Percentiles rank a stretch among this genome's conserved stretches.
Conservation (phyloP, 2,888 invertebrate species). For the Orchestes rusci region DNA sequence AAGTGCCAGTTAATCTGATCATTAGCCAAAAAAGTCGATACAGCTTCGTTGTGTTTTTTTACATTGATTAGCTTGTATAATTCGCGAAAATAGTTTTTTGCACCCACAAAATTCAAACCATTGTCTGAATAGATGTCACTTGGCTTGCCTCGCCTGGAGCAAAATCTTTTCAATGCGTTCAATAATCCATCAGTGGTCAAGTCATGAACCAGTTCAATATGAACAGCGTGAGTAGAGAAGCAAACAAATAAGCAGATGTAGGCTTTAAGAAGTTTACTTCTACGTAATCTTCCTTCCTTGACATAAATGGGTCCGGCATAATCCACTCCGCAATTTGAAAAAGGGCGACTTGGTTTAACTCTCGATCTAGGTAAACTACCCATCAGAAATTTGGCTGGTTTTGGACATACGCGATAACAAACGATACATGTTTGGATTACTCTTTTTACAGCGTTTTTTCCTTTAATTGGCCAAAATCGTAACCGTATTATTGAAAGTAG, state of each 20-base stretch:
- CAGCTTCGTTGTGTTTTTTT: too few species aligned
- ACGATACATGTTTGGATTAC: slow-evolving; percentile 2
- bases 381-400: slow-evolving; percentile 7
- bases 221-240: slow-evolving; percentile 7
- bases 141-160: too few species aligned
- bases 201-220: too few species aligned
- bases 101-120: too few species aligned
- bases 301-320: slow-evolving; percentile 8
- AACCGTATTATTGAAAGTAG: slow-evolving; percentile 11
- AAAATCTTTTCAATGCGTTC: too few species aligned
- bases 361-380: slow-evolving; percentile 4
- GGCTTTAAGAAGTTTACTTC: slow-evolving; percentile 6
- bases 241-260: slow-evolving; percentile 11
- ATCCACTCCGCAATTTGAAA: slow-evolving; percentile 6
- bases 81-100: too few species aligned
- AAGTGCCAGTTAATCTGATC: too few species aligned
- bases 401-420: slow-evolving; percentile 8
- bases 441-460: slow-evolving; percentile 4
- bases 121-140: too few species aligned
- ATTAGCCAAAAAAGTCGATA: too few species aligned
- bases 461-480: slow-evolving; percentile 11
- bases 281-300: slow-evolving; percentile 6
- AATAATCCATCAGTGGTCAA: too few species aligned
- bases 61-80: too few species aligned
- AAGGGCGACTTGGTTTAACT: slow-evolving; percentile 9